Conservation (phyloP, 2,888 invertebrate species). For the Scotopteryx bipunctaria region DNA sequence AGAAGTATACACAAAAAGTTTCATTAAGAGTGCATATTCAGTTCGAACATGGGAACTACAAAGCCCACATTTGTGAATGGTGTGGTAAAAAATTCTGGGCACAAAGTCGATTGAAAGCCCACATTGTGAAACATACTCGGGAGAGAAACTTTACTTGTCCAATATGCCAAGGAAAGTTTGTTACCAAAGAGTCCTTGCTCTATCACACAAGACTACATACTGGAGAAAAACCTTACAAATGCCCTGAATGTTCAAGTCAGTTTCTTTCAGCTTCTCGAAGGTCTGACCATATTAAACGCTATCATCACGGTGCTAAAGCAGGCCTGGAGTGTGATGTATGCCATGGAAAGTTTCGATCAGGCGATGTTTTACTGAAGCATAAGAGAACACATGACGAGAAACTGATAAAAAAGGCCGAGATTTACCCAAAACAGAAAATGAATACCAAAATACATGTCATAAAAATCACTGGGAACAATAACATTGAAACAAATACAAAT, state of each 20-base stretch:
- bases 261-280: slow-evolving; percentile 67
- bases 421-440: not conserved
- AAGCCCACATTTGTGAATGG: slow-evolving; percentile 66
- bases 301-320: slow-evolving; percentile 49
- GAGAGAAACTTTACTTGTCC: slow-evolving; percentile 65
- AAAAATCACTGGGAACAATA: not conserved
- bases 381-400: slow-evolving; percentile 37
- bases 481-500: not conserved
- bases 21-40: slow-evolving; percentile 70
- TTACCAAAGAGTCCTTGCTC: slow-evolving; percentile 65
- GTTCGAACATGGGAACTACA: slow-evolving; percentile 69
- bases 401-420: not conserved
- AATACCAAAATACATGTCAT: not conserved
- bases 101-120: slow-evolving; percentile 66
- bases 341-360: slow-evolving; percentile 56
- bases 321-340: slow-evolving; percentile 58
- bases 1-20: slow-evolving; percentile 69
- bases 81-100: slow-evolving; percentile 72
- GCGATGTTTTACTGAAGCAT: slow-evolving; percentile 54
- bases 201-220: slow-evolving; percentile 73
- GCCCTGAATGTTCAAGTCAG: slow-evolving; percentile 56
- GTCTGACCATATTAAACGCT: slow-evolving; percentile 60
- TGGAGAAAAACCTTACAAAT: slow-evolving; percentile 68
- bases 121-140: slow-evolving; percentile 69
- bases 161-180: slow-evolving; percentile 63